These are phyloP conservation scores for Mactra quadrangularis DNA, from an alignment of 1,140 invertebrate genomes.

Conservation along the genomic window DNA sequence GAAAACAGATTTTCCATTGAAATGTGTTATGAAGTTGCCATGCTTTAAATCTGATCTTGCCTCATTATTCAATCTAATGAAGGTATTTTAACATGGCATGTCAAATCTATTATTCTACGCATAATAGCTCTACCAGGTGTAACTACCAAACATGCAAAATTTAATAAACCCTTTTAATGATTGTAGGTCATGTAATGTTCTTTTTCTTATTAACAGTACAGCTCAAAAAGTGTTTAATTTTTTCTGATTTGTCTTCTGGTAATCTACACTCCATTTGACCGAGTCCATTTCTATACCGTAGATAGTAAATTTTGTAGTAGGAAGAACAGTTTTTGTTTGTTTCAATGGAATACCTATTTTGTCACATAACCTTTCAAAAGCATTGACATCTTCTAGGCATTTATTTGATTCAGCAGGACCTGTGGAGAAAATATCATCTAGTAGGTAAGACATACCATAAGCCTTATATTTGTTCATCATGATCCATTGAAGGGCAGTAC, in stretches of 20 bases:
- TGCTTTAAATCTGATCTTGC: neutral
- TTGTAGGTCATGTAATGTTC: constrained; percentile 17
- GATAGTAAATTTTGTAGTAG: neutral
- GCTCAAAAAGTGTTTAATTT: neutral
- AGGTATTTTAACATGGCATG: neutral
- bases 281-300: constrained; percentile 19
- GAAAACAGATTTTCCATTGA: constrained; percentile 53
- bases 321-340: constrained; percentile 21
- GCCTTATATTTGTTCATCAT: constrained; percentile 5
- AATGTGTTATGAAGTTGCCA: constrained; percentile 24
- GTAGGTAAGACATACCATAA: constrained; percentile 32
- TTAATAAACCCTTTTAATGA: constrained; percentile 24
- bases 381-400: constrained; percentile 2
- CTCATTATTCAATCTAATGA: neutral
- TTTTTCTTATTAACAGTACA: neutral
- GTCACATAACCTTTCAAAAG: neutral
- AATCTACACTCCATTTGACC: neutral
- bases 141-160: constrained; percentile 39
- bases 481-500: constrained; percentile 40
- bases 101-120: neutral
- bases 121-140: constrained; percentile 11
- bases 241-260: neutral
- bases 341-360: constrained; percentile 34
- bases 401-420: neutral
- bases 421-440: constrained; percentile 60